Conservation (phyloP, 1,140 invertebrate species). For the Drosophila burlai region DNA sequence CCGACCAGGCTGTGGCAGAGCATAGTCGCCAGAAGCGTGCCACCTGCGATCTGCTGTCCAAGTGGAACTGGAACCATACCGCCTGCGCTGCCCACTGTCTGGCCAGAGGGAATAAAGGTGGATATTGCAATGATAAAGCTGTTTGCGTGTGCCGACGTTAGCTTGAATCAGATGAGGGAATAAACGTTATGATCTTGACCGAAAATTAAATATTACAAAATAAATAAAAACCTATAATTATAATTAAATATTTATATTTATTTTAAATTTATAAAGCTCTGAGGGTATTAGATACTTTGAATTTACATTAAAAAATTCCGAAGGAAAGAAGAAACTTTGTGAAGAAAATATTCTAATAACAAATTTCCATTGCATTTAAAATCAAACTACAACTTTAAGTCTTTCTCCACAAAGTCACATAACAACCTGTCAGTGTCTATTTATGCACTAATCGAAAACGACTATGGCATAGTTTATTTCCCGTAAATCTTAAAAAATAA, state of each 20-base stretch:
- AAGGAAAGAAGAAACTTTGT: background rate
- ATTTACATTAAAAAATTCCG: background rate
- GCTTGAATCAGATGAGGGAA: background rate
- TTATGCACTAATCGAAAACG: background rate
- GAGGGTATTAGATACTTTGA: background rate
- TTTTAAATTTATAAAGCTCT: background rate
- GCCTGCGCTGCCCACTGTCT: constrained; percentile 73
- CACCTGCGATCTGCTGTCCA: constrained; percentile 73
- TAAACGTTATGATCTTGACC: background rate
- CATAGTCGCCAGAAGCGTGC: constrained; percentile 72
- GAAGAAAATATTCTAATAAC: background rate
- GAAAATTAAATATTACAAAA: background rate
- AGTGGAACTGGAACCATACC: constrained; percentile 57
- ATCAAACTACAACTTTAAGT: background rate
- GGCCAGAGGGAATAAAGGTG: constrained; percentile 50
- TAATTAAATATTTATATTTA: too few relatives aligned
- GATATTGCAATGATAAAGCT: constrained; percentile 63
- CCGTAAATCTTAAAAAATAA: background rate
- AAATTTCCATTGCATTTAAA: background rate
- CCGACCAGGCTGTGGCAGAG: background rate
- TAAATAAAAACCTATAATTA: too few relatives aligned
- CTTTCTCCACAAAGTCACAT: background rate
- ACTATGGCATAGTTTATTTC: background rate
- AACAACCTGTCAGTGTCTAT: constrained; percentile 13
- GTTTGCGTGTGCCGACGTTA: constrained; percentile 69